These are phyloP conservation scores for Pseudotriccus pelzelni DNA, from an alignment of 2,797 vertebrate species.

Conservation along the genomic window DNA sequence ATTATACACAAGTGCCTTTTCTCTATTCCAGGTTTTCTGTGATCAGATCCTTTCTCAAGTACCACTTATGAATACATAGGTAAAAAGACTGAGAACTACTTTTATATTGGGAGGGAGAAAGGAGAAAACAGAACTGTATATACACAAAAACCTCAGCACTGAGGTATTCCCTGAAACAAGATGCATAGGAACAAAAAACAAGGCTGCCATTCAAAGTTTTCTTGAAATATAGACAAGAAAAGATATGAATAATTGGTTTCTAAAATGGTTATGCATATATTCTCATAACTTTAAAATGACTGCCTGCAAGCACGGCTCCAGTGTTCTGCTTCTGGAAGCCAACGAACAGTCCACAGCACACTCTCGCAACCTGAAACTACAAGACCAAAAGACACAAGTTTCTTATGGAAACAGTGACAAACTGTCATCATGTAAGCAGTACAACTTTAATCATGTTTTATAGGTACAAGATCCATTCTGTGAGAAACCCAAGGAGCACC, in stretches of 20 bases:
- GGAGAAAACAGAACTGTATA: background rate
- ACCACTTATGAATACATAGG: background rate
- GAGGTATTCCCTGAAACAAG: background rate
- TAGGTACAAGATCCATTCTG: background rate
- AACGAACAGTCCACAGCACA: background rate
- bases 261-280: background rate
- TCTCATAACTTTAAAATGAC: background rate
- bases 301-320: background rate
- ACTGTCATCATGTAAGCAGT: conserved; percentile 16
- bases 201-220: background rate
- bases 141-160: background rate
- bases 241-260: background rate
- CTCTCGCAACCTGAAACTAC: background rate
- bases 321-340: background rate
- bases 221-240: background rate
- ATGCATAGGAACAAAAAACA: background rate
- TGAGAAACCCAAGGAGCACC: conserved; percentile 3
- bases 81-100: background rate
- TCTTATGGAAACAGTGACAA: conserved; percentile 40
- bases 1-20: background rate
- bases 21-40: background rate
- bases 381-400: background rate
- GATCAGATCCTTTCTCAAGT: background rate
- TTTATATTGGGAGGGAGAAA: background rate
- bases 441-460: conserved; percentile 34